Conservation (phyloP, 37 sponge, comb jelly and placozoan genomes). For the Chondrosia reniformis region DNA sequence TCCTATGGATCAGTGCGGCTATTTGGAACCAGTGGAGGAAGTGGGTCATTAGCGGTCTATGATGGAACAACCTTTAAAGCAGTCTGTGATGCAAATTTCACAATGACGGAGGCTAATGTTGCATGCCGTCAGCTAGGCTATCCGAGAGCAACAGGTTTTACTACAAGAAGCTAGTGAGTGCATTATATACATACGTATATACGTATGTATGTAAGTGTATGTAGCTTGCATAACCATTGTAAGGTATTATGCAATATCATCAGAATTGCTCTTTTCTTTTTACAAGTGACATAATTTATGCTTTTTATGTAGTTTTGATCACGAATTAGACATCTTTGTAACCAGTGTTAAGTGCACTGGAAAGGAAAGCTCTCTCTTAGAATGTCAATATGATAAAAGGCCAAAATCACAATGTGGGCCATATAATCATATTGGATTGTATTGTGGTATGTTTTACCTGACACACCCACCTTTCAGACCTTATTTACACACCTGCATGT, state of each 20-base stretch:
- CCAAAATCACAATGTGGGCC: neutral
- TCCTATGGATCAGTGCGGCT: neutral
- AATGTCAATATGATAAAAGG: neutral
- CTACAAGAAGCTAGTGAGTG: neutral
- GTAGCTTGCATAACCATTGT: neutral
- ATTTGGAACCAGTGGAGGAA: neutral
- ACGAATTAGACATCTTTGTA: neutral
- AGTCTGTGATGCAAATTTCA: neutral
- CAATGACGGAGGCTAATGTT: slow-evolving; percentile 8
- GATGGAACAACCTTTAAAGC: neutral
- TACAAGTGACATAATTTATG: no score
- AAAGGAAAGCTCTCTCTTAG: neutral
- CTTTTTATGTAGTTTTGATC: neutral
- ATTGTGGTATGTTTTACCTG: slow-evolving; percentile 9
- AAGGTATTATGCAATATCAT: no score
- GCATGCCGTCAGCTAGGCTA: slow-evolving; percentile 5
- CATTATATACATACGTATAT: neutral
- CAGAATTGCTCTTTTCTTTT: no score
- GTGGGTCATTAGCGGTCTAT: neutral
- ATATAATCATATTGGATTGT: neutral
- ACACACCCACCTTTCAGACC: no score
- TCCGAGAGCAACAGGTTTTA: neutral
- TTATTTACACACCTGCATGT: no score
- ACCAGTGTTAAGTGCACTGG: neutral
- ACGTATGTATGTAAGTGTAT: neutral